Evolutionary conservation across 2,113 vertebrate genomes (phyloP), one percentile per base, ranked within the genome.

Genomic region (Marcusenius ussheri): DNA sequence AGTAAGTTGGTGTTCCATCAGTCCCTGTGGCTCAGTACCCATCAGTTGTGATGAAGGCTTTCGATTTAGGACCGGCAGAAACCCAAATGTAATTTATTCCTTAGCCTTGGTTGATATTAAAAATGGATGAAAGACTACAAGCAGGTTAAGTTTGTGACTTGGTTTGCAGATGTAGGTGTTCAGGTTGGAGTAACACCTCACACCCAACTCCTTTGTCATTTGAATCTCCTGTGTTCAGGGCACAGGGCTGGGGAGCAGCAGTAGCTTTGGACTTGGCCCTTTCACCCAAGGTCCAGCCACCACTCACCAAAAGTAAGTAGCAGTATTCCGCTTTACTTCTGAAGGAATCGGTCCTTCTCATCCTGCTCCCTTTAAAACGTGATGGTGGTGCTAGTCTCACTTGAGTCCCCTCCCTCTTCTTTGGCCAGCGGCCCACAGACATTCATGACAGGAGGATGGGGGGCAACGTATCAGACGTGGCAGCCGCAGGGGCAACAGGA

Each of bases 401-500:
- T 92, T 85, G 91, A 80, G 2, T 80, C 74, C 56, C 7, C 49
- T 8, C 87, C 80, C 91, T 93, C 74, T 51, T 91, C 56, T 93
- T 93, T 2, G 17, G 89, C 83, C 47, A 99, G 98, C 88, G 97
- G 97, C 62, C 97, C 97, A 93, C 98, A 98, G 92, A 96, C 98
- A 1, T 98, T 98, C 93, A 97, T 99, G 97, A 96, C 97, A 0
- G 98, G 98, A 93, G 97, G 97, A 91, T 99, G 98, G 98, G 98
- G 98, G 53, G 97, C 96, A 86, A 97, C 98, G 92, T 99, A 99
- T 95, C 98, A 98, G 94, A 97, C 98, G 2, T 99, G 98, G 98
- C 98, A 99, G 94, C 97, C 98, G 92, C 98, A 97, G 92, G 93
- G 96, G 89, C 98, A 98, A 90, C 98, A 99, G 95, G 97, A 98